Conservation (phyloP, 1,140 invertebrate genomes). For the Drosophila dunni region DNA sequence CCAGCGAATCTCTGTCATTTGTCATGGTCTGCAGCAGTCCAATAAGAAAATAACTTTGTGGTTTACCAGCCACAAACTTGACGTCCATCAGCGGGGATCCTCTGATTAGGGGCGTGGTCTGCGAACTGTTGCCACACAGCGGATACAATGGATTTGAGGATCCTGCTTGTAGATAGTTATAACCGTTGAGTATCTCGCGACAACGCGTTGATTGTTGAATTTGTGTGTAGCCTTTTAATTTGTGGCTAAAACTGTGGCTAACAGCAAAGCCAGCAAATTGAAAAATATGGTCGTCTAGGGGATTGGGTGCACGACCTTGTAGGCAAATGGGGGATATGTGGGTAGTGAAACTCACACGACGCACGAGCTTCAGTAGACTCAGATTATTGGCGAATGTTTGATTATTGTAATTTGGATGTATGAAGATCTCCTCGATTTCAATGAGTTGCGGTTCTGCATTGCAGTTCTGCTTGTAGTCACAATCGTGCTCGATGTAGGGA, state of each 20-base stretch:
- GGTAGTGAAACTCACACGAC: neutral
- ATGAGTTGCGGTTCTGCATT: constrained; percentile 2
- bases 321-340: constrained; percentile 38
- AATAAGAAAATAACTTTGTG: constrained; percentile 27
- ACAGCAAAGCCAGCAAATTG: constrained; percentile 19
- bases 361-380: constrained; percentile 18
- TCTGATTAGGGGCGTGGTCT: neutral
- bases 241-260: constrained; percentile 3
- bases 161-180: neutral
- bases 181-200: neutral
- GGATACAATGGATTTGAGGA: constrained; percentile 8
- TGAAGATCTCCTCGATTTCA: constrained; percentile 32
- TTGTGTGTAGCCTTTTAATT: constrained; percentile 24
- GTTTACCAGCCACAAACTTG: neutral
- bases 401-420: constrained; percentile 31
- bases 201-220: constrained; percentile 3
- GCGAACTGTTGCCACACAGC: constrained; percentile 27
- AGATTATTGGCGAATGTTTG: constrained; percentile 16
- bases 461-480: constrained; percentile 20
- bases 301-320: neutral
- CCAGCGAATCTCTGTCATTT: neutral
- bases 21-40: constrained; percentile 15
- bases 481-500: constrained; percentile 23
- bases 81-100: constrained; percentile 44
- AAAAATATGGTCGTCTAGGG: constrained; percentile 1